Percentiles rank a stretch among this genome's conserved stretches.
Evolutionary conservation across 2,888 invertebrate genomes (phyloP).

Genomic region (Dexiosoma caninum): DNA sequence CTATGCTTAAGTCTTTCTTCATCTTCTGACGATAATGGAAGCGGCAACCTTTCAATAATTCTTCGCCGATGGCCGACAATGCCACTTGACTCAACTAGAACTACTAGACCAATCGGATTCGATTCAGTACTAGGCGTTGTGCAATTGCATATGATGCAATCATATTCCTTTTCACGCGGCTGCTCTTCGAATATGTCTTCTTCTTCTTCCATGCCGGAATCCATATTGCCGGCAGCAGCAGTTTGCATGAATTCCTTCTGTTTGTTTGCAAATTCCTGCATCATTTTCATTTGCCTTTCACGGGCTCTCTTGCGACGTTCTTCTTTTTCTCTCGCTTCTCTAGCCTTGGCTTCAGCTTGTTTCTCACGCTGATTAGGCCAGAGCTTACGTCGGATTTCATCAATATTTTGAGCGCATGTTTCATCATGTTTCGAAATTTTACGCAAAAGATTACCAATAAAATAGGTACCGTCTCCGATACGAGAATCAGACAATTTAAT

Average conservation of each 20-base stretch:
- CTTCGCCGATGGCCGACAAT: slow-evolving; percentile 88
- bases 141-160: slow-evolving; percentile 97
- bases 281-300: slow-evolving; percentile 93
- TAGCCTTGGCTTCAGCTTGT: slow-evolving; percentile 85
- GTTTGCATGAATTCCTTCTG: slow-evolving; percentile 95
- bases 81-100: slow-evolving; percentile 90
- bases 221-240: slow-evolving; percentile 81
- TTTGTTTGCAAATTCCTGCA: slow-evolving; percentile 94
- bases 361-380: slow-evolving; percentile 91
- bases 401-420: slow-evolving; percentile 84
- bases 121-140: slow-evolving; percentile 90
- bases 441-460: slow-evolving; percentile 88
- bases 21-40: slow-evolving; percentile 84
- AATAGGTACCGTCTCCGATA: slow-evolving; percentile 91
- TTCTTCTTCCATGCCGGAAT: slow-evolving; percentile 79
- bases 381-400: slow-evolving; percentile 84
- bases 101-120: slow-evolving; percentile 92
- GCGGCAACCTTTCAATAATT: slow-evolving; percentile 74
- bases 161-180: slow-evolving; percentile 85
- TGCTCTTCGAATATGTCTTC: slow-evolving; percentile 81
- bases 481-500: slow-evolving; percentile 76
- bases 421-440: slow-evolving; percentile 86
- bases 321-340: slow-evolving; percentile 84
- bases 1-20: slow-evolving; percentile 80
- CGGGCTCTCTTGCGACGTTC: slow-evolving; percentile 90